Evolutionary conservation across 2,888 invertebrate species (phyloP).

Genomic region (Chouioia cunea): DNA sequence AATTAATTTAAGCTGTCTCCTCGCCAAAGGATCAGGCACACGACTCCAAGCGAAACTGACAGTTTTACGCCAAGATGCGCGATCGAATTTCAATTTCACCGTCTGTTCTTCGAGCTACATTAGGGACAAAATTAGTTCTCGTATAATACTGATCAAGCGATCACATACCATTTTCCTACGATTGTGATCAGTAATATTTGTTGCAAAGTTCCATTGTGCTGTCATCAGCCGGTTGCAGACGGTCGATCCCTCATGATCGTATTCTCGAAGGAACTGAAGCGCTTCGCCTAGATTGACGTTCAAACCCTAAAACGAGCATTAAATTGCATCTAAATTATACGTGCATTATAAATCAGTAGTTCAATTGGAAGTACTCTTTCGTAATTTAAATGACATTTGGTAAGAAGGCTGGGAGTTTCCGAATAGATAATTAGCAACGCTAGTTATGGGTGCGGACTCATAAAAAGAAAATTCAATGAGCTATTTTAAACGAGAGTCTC

Average conservation of each 20-base stretch:
- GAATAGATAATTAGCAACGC: constrained; percentile 18
- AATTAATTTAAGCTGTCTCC: constrained; percentile 79
- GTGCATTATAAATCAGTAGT: no score
- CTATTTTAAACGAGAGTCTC: constrained; percentile 22
- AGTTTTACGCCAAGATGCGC: constrained; percentile 81
- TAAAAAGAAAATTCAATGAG: constrained; percentile 22
- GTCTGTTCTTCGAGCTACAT: constrained; percentile 76
- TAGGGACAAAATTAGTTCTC: constrained; percentile 18
- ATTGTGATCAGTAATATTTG: constrained; percentile 81
- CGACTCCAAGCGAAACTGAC: constrained; percentile 78
- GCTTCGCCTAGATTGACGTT: constrained; percentile 79
- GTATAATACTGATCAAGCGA: neutral
- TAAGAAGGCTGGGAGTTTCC: neutral
- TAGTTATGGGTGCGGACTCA: constrained; percentile 16
- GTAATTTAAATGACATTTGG: neutral
- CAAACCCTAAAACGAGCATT: constrained; percentile 70
- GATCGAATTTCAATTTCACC: constrained; percentile 79
- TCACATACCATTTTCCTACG: constrained; percentile 75
- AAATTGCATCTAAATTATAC: constrained; percentile 18
- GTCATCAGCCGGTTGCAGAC: constrained; percentile 80
- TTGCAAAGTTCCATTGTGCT: constrained; percentile 82
- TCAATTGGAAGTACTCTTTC: constrained; percentile 6
- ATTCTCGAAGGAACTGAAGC: constrained; percentile 79
- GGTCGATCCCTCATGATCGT: constrained; percentile 79
- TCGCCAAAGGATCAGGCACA: constrained; percentile 76